Evolutionary conservation across 1,140 invertebrate genomes (phyloP).

Genomic region (Aphidius ervi): DNA sequence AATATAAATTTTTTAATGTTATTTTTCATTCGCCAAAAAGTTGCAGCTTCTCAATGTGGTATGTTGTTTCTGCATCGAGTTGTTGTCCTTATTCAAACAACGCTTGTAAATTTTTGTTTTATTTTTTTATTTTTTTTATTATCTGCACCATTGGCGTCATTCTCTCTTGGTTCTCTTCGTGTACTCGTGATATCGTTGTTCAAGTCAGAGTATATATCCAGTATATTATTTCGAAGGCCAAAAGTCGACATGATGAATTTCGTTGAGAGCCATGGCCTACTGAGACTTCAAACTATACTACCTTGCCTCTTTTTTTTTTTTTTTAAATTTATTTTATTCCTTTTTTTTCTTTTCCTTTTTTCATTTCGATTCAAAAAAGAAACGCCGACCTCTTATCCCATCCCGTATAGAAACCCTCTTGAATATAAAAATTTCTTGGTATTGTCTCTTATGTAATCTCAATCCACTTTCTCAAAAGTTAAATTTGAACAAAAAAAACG

Average conservation of each 20-base stretch:
- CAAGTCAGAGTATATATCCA: not conserved
- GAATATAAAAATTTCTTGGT: constrained; percentile 17
- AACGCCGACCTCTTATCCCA: not conserved
- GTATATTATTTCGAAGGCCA: constrained; percentile 27
- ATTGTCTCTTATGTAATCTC: constrained; percentile 17
- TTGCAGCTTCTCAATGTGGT: no score
- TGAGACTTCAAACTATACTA: constrained; percentile 25
- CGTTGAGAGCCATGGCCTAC: constrained; percentile 35
- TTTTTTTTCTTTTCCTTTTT: not conserved
- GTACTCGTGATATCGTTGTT: constrained; percentile 10
- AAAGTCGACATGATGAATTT: constrained; percentile 30
- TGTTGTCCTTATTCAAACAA: no score
- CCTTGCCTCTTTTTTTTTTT: constrained; percentile 19
- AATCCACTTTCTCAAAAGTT: constrained; percentile 5
- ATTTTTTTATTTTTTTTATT: no score
- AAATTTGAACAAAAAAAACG: no score
- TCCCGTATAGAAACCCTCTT: not conserved
- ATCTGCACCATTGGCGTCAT: no score
- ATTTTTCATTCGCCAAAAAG: no score
- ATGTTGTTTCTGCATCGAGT: no score
- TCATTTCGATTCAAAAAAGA: no score
- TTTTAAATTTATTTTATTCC: constrained; percentile 2
- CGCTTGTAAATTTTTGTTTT: no score
- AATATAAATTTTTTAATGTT: no score
- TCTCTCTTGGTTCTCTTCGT: not conserved